Conservation (phyloP, 2,113 vertebrate genomes). For the Catharus bicknelli region DNA sequence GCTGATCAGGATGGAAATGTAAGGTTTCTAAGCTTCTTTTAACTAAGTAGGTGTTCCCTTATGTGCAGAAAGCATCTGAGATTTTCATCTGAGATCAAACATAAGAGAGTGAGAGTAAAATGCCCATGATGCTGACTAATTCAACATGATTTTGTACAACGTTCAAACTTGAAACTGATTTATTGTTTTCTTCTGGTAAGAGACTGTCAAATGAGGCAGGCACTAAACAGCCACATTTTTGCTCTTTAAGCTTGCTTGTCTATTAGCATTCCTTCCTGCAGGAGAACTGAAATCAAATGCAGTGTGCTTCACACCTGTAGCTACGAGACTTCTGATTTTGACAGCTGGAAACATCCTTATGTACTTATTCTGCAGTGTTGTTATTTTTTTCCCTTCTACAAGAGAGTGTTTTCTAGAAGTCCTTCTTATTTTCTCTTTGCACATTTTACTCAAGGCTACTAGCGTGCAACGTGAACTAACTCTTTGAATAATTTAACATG, state of each 20-base stretch:
- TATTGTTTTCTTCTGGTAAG: neutral
- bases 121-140: neutral
- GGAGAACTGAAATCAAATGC: neutral
- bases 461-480: neutral
- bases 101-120: neutral
- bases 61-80: neutral
- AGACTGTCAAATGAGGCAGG: neutral
- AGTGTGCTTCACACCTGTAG: neutral
- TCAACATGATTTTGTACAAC: neutral
- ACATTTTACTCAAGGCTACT: neutral
- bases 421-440: neutral
- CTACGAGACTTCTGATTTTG: neutral
- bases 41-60: neutral
- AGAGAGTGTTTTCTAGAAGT: rapidly evolving
- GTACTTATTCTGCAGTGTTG: rapidly evolving
- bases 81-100: neutral
- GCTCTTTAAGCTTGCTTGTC: neutral
- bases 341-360: neutral
- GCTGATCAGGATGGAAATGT: neutral
- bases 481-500: neutral
- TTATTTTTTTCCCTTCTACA: neutral
- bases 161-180: neutral
- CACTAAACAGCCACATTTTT: neutral
- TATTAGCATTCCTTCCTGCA: neutral
- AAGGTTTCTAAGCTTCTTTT: neutral